Evolutionary conservation across 2,113 vertebrate genomes (phyloP).

Genomic region (Urocynchramus pylzowi): DNA sequence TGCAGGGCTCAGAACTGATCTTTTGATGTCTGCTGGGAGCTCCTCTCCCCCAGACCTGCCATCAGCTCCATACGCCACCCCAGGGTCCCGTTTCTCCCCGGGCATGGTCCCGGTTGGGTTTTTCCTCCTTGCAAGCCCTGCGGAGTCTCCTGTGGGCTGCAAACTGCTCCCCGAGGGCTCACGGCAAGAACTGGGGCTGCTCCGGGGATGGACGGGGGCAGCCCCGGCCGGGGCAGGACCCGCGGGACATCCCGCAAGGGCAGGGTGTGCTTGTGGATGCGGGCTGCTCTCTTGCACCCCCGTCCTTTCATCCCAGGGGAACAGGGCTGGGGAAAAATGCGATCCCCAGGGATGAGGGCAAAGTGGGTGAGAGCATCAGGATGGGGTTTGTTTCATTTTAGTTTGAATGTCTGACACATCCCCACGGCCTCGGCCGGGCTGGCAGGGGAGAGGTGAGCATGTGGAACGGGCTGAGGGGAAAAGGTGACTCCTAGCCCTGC

Average conservation of each 20-base stretch:
- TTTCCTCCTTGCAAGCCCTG: neutral
- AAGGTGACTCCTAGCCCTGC: neutral
- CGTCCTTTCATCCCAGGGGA: neutral
- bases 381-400: neutral
- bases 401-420: neutral
- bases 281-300: neutral
- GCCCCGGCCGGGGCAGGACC: neutral
- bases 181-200: neutral
- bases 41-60: constrained; percentile 39
- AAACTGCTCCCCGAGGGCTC: neutral
- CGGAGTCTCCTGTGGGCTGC: neutral
- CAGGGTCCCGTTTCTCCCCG: neutral
- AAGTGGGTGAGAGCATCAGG: neutral
- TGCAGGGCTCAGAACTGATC: constrained; percentile 59
- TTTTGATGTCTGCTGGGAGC: constrained; percentile 72
- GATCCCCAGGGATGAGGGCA: constrained; percentile 2
- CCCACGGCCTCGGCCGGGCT: neutral
- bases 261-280: neutral
- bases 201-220: neutral
- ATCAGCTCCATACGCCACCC: constrained; percentile 11
- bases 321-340: neutral
- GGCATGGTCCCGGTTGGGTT: neutral
- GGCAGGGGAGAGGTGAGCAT: neutral
- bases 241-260: neutral
- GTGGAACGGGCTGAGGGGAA: neutral